A percentile compares a stretch with the other conserved stretches of the same genome.
These are phyloP conservation scores for Palythoa caribaeorum DNA, from an alignment of 92 coral and sea anemone species.

Conservation along the genomic window DNA sequence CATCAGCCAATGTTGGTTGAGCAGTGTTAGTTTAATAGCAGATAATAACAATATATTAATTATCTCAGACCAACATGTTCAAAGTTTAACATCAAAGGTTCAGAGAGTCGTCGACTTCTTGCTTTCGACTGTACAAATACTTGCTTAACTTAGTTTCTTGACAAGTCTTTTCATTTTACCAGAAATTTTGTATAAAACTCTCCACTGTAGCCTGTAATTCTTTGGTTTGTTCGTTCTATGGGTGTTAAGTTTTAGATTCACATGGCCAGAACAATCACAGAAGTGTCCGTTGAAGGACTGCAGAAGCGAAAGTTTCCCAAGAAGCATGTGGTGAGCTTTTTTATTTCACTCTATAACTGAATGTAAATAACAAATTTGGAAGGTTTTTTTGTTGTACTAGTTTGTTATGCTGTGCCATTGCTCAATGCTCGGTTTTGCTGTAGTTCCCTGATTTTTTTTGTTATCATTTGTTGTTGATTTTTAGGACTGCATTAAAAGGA, in stretches of 20 bases:
- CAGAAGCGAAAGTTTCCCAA: slow-evolving; percentile 69
- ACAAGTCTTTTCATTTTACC: background rate
- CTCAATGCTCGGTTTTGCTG: no score
- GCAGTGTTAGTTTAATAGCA: slow-evolving; percentile 2
- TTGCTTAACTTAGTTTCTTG: background rate
- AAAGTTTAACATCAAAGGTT: background rate
- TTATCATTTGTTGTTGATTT: background rate
- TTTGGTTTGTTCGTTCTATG: background rate
- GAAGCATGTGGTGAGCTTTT: slow-evolving; percentile 75
- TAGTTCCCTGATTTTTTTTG: no score
- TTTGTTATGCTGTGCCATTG: background rate
- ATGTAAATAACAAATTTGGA: background rate
- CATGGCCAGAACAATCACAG: slow-evolving; percentile 71
- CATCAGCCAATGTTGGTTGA: slow-evolving; percentile 25
- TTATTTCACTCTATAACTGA: background rate
- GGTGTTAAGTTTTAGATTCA: background rate
- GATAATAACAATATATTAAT: background rate
- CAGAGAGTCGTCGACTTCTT: background rate
- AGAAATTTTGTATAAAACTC: background rate
- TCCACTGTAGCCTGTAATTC: background rate
- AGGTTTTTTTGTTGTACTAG: background rate
- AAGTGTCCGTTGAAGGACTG: slow-evolving; percentile 81
- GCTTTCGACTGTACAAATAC: background rate
- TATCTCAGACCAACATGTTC: background rate
- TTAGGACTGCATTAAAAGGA: background rate